Evolutionary conservation across 2,797 vertebrate species (phyloP).

Genomic region (Anas acuta): DNA sequence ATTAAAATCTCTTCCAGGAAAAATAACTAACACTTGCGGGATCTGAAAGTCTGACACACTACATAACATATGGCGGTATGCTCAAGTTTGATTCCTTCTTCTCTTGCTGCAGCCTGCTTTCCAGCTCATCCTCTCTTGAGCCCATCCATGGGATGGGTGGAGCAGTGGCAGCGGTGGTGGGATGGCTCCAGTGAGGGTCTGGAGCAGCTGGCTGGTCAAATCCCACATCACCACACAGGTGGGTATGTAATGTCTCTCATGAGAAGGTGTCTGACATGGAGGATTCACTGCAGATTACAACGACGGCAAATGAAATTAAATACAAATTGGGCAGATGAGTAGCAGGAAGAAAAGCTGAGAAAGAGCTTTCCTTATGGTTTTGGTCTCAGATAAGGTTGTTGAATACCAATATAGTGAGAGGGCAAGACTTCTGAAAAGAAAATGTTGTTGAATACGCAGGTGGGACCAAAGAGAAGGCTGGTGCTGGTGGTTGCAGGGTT

Average conservation of each 20-base stretch:
- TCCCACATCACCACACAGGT: not conserved
- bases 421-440: not conserved
- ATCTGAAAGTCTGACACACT: conserved; percentile 4
- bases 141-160: not conserved
- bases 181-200: not conserved
- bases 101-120: not conserved
- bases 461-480: not conserved
- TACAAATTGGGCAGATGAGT: not conserved
- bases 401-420: not conserved
- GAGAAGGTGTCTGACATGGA: not conserved
- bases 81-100: not conserved
- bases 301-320: not conserved
- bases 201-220: conserved; percentile 34
- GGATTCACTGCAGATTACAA: not conserved
- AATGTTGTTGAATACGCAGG: not conserved
- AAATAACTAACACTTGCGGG: not conserved
- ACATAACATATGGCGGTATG: not conserved
- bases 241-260: not conserved
- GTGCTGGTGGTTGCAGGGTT: conserved; percentile 69
- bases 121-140: not conserved
- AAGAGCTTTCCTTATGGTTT: not conserved
- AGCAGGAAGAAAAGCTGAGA: not conserved
- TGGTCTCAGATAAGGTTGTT: not conserved
- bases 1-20: not conserved
- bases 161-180: not conserved